Evolutionary conservation across 2,797 vertebrate species (phyloP).

Genomic region (Bufotes viridis): DNA sequence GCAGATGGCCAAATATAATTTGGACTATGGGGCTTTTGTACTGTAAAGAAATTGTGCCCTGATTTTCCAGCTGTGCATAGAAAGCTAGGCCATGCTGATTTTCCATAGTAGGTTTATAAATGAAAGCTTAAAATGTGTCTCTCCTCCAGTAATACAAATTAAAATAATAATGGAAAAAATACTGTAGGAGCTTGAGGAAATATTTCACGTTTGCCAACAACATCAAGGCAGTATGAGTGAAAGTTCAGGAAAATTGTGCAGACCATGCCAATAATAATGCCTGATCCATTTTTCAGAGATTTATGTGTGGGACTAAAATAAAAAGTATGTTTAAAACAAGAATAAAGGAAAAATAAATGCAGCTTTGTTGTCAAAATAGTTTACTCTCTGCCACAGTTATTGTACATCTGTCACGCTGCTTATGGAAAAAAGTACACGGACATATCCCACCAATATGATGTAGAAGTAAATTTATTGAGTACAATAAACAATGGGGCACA

Average conservation of each 20-base stretch:
- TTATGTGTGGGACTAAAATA: not conserved
- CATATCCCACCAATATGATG: too few relatives aligned
- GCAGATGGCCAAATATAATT: too few relatives aligned
- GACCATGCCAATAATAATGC: not conserved
- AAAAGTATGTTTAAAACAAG: not conserved
- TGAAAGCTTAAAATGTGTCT: conserved; percentile 24
- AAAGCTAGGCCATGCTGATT: not conserved
- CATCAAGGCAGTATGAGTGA: not conserved
- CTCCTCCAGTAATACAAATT: conserved; percentile 15
- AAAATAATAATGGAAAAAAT: conserved; percentile 26
- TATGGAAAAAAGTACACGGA: too few relatives aligned
- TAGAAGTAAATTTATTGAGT: too few relatives aligned
- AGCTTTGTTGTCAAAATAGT: not conserved
- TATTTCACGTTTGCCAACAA: not conserved
- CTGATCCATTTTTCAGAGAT: not conserved
- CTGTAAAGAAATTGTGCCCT: not conserved
- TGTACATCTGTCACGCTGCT: too few relatives aligned
- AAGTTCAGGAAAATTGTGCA: not conserved
- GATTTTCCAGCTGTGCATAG: conserved; percentile 32
- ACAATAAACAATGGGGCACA: too few relatives aligned
- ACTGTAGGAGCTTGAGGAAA: not conserved
- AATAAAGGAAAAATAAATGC: not conserved
- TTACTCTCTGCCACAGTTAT: not conserved
- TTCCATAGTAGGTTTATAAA: conserved; percentile 34
- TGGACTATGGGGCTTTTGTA: too few relatives aligned